Base-by-base conservation (phyloP, 2,113 vertebrate genomes). In the Donacobius atricapilla region DNA sequence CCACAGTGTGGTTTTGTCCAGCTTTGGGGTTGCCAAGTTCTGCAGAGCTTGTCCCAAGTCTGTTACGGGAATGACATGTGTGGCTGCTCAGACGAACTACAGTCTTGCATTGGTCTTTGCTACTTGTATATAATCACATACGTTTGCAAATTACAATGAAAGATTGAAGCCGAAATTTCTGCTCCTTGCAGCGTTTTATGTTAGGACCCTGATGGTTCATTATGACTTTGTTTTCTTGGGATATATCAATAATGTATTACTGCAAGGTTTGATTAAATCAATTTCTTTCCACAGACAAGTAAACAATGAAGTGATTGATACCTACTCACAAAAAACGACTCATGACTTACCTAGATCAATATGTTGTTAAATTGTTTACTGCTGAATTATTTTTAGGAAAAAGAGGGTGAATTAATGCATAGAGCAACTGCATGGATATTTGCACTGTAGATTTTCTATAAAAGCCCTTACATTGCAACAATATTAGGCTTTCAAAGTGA, bases 301-400 rank as follows among this genome's bases (percentile, higher is more conserved):
- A 97, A 98, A 97, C 96, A 97, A 94, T 94, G 96, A 97, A 96
- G 89, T 97, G 96, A 97, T 97, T 98, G 96, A 97, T 98, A 98
- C 44, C 66, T 93, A 95, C 96, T 97, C 94, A 69, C 84, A 92
- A 93, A 91, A 95, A 97, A 47, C 0, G 66, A 93, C 78, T 97
- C 75, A 42, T 87, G 95, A 90, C 87, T 96, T 98, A 96, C 87
- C 64, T 87, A 57, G 94, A 94, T 97, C 96, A 45, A 96, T 98
- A 72, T 79, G 91, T 94, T 97, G 89, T 95, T 86, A 95, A 97
- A 96, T 87, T 89, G 44, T 72, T 22, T 72, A 44, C 70, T 93
- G 84, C 42, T 87, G 94, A 89, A 80, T 95, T 97, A 90, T 95
- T 93, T 93, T 96, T 91, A 94, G 93, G 68, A 92, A 91, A 72